Conservation (phyloP, 37 sponge, comb jelly and placozoan genomes). For the Agelas oroides region DNA sequence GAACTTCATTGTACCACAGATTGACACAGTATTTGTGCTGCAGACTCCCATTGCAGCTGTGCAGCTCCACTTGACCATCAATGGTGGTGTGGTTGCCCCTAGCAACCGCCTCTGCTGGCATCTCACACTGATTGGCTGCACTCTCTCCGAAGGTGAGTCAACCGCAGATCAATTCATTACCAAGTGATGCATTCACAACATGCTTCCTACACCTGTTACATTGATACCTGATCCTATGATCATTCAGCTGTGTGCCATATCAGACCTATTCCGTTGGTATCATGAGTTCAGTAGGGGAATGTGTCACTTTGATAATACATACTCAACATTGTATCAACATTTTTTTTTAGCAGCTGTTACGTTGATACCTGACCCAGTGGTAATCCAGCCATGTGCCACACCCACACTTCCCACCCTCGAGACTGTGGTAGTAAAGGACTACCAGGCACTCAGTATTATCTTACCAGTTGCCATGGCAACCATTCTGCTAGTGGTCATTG, state of each 20-base stretch:
- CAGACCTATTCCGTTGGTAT: no score
- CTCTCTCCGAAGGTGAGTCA: background rate
- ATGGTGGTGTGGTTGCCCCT: conserved; percentile 2
- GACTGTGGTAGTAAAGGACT: background rate
- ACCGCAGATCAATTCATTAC: no score
- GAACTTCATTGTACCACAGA: conserved; percentile 9
- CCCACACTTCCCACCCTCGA: no score
- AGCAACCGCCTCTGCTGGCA: conserved; percentile 39
- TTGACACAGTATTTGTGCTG: conserved; percentile 34
- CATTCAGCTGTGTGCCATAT: no score
- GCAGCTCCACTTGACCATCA: conserved; percentile 6
- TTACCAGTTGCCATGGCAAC: conserved; percentile 4
- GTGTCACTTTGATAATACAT: no score
- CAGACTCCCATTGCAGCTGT: conserved; percentile 9
- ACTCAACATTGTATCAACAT: no score
- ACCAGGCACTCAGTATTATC: background rate
- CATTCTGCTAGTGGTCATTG: background rate
- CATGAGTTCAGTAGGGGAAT: no score
- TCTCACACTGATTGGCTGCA: conserved; percentile 34
- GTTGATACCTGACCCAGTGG: background rate
- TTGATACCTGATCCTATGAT: no score
- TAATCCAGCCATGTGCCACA: no score
- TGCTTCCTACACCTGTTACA: no score
- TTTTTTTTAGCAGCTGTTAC: background rate
- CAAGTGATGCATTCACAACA: no score